A percentile compares a stretch with the other conserved stretches of the same genome.
Evolutionary conservation across 2,888 invertebrate species (phyloP).

Genomic region (Rugalucina vietnamica): DNA sequence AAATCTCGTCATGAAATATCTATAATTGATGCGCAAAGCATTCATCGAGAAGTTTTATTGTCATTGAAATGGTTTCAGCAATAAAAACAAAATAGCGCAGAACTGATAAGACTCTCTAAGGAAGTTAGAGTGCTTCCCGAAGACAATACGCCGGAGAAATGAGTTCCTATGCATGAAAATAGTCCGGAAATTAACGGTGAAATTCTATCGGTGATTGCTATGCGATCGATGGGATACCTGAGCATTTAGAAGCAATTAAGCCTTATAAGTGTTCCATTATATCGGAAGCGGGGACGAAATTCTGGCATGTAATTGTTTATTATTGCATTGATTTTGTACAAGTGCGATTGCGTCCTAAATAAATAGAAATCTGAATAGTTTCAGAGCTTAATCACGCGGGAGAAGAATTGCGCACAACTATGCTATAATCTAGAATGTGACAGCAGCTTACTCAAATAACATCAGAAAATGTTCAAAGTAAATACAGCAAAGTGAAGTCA

Average conservation of each 20-base stretch:
- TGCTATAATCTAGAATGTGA: background rate
- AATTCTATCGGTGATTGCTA: constrained; percentile 14
- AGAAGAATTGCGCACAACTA: background rate
- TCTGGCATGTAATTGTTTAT: constrained; percentile 9
- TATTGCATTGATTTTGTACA: constrained; percentile 1
- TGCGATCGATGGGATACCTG: background rate
- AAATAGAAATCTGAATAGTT: background rate
- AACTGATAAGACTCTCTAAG: constrained; percentile 6
- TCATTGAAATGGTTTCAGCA: background rate
- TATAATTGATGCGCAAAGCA: background rate
- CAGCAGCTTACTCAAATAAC: background rate
- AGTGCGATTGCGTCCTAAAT: background rate
- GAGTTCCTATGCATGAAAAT: constrained; percentile 14
- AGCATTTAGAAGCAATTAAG: constrained; percentile 14
- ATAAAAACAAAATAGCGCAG: constrained; percentile 12
- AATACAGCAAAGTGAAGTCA: background rate
- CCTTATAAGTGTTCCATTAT: constrained; percentile 12
- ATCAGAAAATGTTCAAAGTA: background rate
- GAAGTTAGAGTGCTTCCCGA: constrained; percentile 10
- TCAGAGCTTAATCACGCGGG: background rate
- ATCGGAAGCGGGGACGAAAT: constrained; percentile 9
- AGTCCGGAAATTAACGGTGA: constrained; percentile 13
- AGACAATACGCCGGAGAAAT: constrained; percentile 7
- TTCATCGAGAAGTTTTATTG: background rate
- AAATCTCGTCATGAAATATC: background rate